phyloP scores from a whole-genome alignment of 2,888 invertebrate genomes.

The Aleiodes testaceus region DNA sequence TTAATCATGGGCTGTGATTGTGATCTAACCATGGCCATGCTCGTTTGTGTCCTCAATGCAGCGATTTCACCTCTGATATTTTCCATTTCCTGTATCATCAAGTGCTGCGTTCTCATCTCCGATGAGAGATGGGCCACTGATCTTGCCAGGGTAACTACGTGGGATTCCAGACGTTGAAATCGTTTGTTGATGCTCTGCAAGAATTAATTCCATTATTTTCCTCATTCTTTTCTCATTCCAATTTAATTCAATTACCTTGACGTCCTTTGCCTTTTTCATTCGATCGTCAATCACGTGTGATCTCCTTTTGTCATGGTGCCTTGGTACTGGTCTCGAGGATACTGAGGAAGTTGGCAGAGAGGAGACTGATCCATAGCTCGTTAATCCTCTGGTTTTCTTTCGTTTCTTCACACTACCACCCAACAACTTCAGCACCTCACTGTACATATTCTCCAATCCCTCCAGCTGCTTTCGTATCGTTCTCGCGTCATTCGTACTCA shows the following conservation, averaged over 20 bases:
- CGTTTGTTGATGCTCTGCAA: conserved; percentile 86
- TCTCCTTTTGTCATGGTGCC: conserved; percentile 79
- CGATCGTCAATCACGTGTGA: conserved; percentile 80
- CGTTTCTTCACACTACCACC: conserved; percentile 75
- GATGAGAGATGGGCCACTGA: conserved; percentile 93
- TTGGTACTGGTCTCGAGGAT: conserved; percentile 81
- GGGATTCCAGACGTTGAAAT: conserved; percentile 91
- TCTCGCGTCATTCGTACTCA: conserved; percentile 84
- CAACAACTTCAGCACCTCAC: conserved; percentile 81
- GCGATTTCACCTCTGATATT: conserved; percentile 87
- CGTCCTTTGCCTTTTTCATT: conserved; percentile 81
- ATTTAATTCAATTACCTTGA: conserved; percentile 76
- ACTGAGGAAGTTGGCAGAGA: conserved; percentile 89
- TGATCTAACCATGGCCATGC: conserved; percentile 78
- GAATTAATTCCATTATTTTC: too few species aligned
- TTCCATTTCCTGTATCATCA: conserved; percentile 92
- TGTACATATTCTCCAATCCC: conserved; percentile 90
- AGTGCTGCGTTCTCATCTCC: conserved; percentile 91
- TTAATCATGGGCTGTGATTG: conserved; percentile 79
- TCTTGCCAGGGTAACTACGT: conserved; percentile 91
- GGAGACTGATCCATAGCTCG: conserved; percentile 85
- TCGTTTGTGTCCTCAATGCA: conserved; percentile 81
- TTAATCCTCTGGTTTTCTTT: conserved; percentile 68
- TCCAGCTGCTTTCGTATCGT: conserved; percentile 87
- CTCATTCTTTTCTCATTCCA: too few species aligned